Conservation (phyloP, 2,888 invertebrate species). For the Anarsia innoxiella region DNA sequence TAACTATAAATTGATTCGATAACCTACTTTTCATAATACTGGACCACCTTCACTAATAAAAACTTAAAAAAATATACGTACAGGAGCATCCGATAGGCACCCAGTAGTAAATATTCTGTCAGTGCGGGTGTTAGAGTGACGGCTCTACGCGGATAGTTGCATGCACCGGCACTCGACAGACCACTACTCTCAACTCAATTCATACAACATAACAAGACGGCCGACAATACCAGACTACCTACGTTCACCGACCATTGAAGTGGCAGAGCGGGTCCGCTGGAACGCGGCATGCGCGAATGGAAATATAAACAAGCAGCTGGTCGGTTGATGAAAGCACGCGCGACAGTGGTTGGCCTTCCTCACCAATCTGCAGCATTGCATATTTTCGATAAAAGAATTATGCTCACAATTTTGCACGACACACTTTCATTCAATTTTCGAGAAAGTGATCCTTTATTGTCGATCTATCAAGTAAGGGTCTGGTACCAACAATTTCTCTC, state of each 20-base stretch:
- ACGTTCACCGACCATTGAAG: slow-evolving; percentile 34
- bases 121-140: background rate
- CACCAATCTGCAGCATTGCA: slow-evolving; percentile 39
- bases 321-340: slow-evolving; percentile 46
- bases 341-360: slow-evolving; percentile 43
- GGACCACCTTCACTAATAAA: too few species aligned
- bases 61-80: slow-evolving; percentile 4
- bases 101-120: background rate
- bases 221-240: slow-evolving; percentile 12
- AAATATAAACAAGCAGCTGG: slow-evolving; percentile 46
- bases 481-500: slow-evolving; percentile 44
- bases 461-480: slow-evolving; percentile 60
- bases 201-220: slow-evolving; percentile 13
- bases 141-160: background rate
- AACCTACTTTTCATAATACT: too few species aligned
- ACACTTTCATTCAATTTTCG: slow-evolving; percentile 69
- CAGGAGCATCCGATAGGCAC: slow-evolving; percentile 2
- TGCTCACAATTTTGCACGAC: slow-evolving; percentile 53
- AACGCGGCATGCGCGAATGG: slow-evolving; percentile 36
- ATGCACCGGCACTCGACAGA: slow-evolving; percentile 2
- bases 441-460: slow-evolving; percentile 67
- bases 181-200: slow-evolving; percentile 12
- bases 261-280: slow-evolving; percentile 35
- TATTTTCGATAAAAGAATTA: slow-evolving; percentile 42
- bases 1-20: too few species aligned